Conservation (phyloP, 2,888 invertebrate species). For the Limulus polyphemus region DNA sequence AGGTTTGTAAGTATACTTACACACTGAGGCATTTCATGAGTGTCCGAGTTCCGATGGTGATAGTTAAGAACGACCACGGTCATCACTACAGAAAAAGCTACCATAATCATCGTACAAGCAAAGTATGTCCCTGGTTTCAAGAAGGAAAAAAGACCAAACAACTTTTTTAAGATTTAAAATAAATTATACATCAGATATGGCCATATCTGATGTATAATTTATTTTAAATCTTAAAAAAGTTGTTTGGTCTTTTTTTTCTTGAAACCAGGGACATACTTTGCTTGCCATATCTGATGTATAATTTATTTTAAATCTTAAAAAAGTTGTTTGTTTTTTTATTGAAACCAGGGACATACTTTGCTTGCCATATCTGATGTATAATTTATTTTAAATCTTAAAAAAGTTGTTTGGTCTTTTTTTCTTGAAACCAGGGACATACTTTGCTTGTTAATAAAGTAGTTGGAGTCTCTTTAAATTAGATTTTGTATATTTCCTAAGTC, state of each 20-base stretch:
- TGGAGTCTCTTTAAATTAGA: no score
- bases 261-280: slow-evolving; percentile 86
- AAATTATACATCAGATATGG: no score
- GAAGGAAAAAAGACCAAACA: no score
- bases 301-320: no score
- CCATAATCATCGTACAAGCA: slow-evolving; percentile 99
- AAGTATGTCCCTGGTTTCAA: slow-evolving; percentile 77
- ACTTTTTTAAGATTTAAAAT: no score
- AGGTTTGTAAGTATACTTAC: slow-evolving; percentile 46
- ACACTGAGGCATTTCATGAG: slow-evolving; percentile 94
- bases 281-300: slow-evolving; percentile 46
- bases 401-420: no score
- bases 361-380: slow-evolving; percentile 42
- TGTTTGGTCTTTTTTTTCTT: no score
- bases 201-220: no score
- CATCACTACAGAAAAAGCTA: slow-evolving; percentile 93
- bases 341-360: slow-evolving; percentile 86
- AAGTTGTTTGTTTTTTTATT: no score
- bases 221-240: no score
- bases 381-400: no score
- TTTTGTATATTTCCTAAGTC: no score
- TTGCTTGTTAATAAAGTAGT: slow-evolving; percentile 51
- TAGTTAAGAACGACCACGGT: slow-evolving; percentile 96
- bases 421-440: slow-evolving; percentile 71
- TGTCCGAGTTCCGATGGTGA: slow-evolving; percentile 92